Base-by-base conservation (phyloP, 1,140 invertebrate genomes). In the Vollenhovia emeryi region DNA sequence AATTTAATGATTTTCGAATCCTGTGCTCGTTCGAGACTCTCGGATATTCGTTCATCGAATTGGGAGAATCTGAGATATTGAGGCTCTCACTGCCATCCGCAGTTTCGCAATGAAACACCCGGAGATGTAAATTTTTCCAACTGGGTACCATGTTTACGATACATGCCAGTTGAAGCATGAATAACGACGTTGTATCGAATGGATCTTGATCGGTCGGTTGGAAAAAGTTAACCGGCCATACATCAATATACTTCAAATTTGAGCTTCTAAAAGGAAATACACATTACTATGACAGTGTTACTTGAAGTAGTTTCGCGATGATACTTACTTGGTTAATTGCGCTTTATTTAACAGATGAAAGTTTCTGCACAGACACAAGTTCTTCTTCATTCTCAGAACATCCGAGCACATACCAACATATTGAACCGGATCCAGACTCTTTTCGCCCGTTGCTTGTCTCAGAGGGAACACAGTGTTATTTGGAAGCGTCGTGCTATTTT, bases 101-200 rank as follows among this genome's bases (percentile, higher is more conserved):
- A 15, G 95, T 94, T 91, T 96, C 96, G 91, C 98, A 98, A 30
- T 99, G 96, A 92, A 98, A 98, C 21, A 99, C 97, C 50, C 99
- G 95, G 40, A 99, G 95, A 27, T 96, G 96, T 52, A 98, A 96
- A 88, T 97, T 97, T 89, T 97, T 97, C 97, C 98, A 99, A 91
- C 97, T 95, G 15, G 96, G 95, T 80, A 98, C 97, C 97, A 99
- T 99, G 90, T 99, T 98, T 21, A 99, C 96, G 79, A 99, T 99
- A 90, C 99, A 99, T 1, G 99, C 98, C 64, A 99, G 94, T 94
- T 99, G 99, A 91, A 99, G 96, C 96, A 99, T 97, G 94, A 99
- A 99, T 68, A 99, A 95, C 87, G 97, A 98, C 55, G 97, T 98
- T 90, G 97, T 97, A 76, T 98, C 98, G 93, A 98, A 98, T 4